Evolutionary conservation across 1,140 invertebrate species (phyloP), one percentile per base, ranked within the genome.

Genomic region (Carposina sasakii): DNA sequence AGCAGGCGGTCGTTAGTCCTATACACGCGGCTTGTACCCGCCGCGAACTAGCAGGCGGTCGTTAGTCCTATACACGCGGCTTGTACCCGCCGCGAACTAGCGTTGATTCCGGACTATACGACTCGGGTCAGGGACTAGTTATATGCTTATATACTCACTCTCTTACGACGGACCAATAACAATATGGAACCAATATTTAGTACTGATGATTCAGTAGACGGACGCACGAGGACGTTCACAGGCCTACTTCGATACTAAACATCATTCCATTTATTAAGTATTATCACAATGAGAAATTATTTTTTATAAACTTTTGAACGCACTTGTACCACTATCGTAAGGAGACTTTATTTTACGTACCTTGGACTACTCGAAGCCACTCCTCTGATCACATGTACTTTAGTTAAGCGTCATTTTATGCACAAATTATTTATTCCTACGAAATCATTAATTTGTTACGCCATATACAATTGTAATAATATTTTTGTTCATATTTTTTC

Each of bases 211-310:
- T 55, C 54, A 50, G 64, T 72, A 74, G 73, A 70, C 67, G 63
- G 61, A 72, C 50, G 67, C 70, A 69, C 54, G 68, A 63, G 63
- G 64, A 74, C 54, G 61, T 76, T 75, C 69, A 71, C 75, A 69
- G 79, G 79, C 76, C 76, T 81, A 83, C 67, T 74, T 67, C 70
- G 68, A 67, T 73, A 72, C 69, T 67, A 69, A 60, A 72, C 77
- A 76, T 83, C 79, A 83, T 83, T 83, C 79, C 79, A 83, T 76
- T n/a, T 81, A 64, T 75, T 81, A 76, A 69, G 66, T 78, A 76
- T 79, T 81, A 70, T 73, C 67, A 67, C 60, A 41, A 74, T 66
- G 71, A 77, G 65, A 73, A 72, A 66, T 76, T 82, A 77, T 77
- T 83, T 82, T n/a, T 81, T 81, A 71, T 76, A 72, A 76, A 76